These are phyloP conservation scores for Musca domestica DNA, from an alignment of 1,140 invertebrate genomes.

Conservation along the genomic window DNA sequence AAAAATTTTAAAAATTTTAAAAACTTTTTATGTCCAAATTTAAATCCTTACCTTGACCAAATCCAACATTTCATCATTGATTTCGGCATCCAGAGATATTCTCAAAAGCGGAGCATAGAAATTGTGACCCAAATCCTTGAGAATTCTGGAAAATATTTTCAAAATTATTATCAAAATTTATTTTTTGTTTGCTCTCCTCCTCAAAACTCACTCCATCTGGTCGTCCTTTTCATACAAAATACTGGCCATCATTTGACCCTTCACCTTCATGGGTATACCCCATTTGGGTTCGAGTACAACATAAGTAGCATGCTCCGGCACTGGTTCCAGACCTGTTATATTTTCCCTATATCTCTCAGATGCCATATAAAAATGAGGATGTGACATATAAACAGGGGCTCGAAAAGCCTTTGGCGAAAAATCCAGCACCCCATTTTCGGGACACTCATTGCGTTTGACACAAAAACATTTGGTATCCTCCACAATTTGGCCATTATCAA, in stretches of 20 bases:
- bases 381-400: constrained; percentile 76
- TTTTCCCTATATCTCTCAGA: constrained; percentile 64
- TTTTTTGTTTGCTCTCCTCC: no score
- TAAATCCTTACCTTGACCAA: constrained; percentile 53
- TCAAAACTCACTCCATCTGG: constrained; percentile 58
- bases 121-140: constrained; percentile 54
- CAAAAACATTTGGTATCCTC: constrained; percentile 44
- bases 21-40: not conserved
- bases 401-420: constrained; percentile 68
- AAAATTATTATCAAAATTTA: constrained; percentile 56
- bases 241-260: constrained; percentile 71
- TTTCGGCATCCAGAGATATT: constrained; percentile 63
- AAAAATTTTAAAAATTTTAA: not conserved
- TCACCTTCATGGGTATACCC: constrained; percentile 66
- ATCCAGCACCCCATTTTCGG: constrained; percentile 60
- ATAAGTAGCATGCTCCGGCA: constrained; percentile 66
- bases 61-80: constrained; percentile 57
- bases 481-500: constrained; percentile 65
- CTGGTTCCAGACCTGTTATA: constrained; percentile 70
- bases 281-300: constrained; percentile 70
- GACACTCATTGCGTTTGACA: constrained; percentile 47
- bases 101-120: constrained; percentile 63
- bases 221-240: constrained; percentile 60
- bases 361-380: constrained; percentile 82
- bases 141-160: constrained; percentile 54